Evolutionary conservation across 1,140 invertebrate species (phyloP).

Genomic region (Wiebesia pumilae): DNA sequence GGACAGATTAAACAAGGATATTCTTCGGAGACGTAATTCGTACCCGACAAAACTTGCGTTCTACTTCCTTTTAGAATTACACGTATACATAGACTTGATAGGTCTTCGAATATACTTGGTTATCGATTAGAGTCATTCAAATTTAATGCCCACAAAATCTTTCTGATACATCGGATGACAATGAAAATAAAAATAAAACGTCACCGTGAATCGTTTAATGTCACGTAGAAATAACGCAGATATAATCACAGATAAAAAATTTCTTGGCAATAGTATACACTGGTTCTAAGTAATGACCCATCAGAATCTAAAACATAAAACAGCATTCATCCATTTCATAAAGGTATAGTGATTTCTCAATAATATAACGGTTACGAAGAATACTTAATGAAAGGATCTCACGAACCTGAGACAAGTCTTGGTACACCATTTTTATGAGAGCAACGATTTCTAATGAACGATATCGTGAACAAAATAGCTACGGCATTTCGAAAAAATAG

Average conservation of each 20-base stretch:
- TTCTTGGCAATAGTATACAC: neutral
- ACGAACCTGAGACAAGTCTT: too few species aligned
- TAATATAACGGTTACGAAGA: neutral
- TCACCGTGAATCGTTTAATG: neutral
- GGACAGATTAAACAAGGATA: too few species aligned
- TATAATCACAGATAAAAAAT: neutral
- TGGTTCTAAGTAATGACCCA: neutral
- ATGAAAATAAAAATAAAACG: too few species aligned
- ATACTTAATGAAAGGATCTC: too few species aligned
- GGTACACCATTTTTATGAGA: too few species aligned
- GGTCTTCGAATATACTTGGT: neutral
- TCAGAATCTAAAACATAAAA: neutral
- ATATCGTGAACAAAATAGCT: too few species aligned
- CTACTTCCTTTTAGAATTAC: too few species aligned
- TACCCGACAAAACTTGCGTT: too few species aligned
- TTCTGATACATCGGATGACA: neutral
- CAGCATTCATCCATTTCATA: neutral
- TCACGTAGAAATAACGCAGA: neutral
- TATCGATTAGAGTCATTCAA: neutral
- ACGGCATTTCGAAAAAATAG: too few species aligned
- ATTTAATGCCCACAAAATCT: neutral
- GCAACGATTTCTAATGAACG: too few species aligned
- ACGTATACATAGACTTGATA: too few species aligned
- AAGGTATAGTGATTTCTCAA: neutral
- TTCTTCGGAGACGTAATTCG: too few species aligned